Percentiles rank a stretch among this genome's conserved stretches.
Evolutionary conservation across 2,797 vertebrate genomes (phyloP).

Genomic region (Nyctibius grandis): DNA sequence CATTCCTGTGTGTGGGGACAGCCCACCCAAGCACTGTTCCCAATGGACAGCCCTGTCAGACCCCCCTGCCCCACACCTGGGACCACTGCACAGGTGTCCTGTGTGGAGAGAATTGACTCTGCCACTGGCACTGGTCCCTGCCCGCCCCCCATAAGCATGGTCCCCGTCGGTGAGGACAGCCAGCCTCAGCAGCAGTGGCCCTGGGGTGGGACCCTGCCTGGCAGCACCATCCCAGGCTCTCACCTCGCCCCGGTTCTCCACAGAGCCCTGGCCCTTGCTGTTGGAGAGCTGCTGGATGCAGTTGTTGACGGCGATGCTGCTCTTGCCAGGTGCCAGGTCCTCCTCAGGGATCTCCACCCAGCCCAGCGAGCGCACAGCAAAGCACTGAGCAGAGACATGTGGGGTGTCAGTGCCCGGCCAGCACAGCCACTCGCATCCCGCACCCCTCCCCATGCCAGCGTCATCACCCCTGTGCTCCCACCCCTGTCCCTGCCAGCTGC

Average conservation of each 20-base stretch:
- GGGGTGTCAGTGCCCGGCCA: not conserved
- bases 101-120: not conserved
- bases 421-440: rapidly evolving
- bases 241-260: constrained; percentile 84
- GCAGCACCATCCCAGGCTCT: not conserved
- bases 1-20: not conserved
- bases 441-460: rapidly evolving
- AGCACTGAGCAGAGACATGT: constrained; percentile 76
- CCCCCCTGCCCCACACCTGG: not conserved
- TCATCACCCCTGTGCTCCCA: not conserved
- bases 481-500: not conserved
- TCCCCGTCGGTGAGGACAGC: rapidly evolving
- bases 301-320: constrained; percentile 92
- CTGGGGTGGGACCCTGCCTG: not conserved
- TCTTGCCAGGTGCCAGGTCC: constrained; percentile 91
- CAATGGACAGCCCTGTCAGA: not conserved
- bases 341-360: constrained; percentile 96
- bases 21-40: not conserved
- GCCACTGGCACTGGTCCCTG: not conserved
- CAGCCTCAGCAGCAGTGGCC: not conserved
- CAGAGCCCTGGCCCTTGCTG: constrained; percentile 76
- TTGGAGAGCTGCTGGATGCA: constrained; percentile 95
- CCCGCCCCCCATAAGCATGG: rapidly evolving
- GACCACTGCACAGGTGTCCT: rapidly evolving
- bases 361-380: constrained; percentile 90